Base-by-base conservation (phyloP, 2,888 invertebrate species). In the Gastracanthus pulcherrimus region DNA sequence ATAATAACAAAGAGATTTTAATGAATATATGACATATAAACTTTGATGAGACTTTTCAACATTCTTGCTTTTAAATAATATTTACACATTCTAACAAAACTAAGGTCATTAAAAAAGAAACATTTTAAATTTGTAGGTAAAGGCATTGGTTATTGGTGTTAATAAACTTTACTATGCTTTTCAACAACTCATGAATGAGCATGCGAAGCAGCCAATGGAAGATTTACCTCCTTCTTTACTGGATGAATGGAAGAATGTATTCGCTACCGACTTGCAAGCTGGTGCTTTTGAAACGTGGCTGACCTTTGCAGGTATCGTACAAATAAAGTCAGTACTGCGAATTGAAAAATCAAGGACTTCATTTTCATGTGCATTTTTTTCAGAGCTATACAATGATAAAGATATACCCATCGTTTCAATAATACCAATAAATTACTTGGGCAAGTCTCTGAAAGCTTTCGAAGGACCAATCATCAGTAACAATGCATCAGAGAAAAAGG, bases 171-270 rank as follows among this genome's bases (percentile, higher is more conserved):
- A 92, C 87, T 86, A 89, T 34, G 88, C 90, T 76, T 90, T 94
- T 74, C 91, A 90, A 23, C 84, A 84, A 82, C 93, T 93, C 87
- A 92, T 94, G 82, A 85, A 85, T 74, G 83, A 86, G 66, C 85
- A 91, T 71, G 85, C 88, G 76, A 85, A 88, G 74, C 86, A 91
- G 29, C 91, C 92, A 85, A 90, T 92, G 72, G 71, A 89, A 88
- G 76, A 91, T 90, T 84, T 93, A n/a, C 87, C 89, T 1, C 67
- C 86, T 4, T 84, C 85, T 19, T 83, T 94, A 69, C 88, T 93
- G 34, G 92, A 93, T 74, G 97, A 97, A 92, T 97, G 97, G 97
- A 91, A 92, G 70, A 95, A 96, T 90, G 93, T 97, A 76, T 96
- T 97, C 92, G 93, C 94, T 81, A 94, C 94, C 72, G 95, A 94